A percentile compares a stretch with the other conserved stretches of the same genome.
These are phyloP conservation scores for Dimorphilus gyrociliatus DNA, from an alignment of 2,888 invertebrate genomes.

Conservation along the genomic window DNA sequence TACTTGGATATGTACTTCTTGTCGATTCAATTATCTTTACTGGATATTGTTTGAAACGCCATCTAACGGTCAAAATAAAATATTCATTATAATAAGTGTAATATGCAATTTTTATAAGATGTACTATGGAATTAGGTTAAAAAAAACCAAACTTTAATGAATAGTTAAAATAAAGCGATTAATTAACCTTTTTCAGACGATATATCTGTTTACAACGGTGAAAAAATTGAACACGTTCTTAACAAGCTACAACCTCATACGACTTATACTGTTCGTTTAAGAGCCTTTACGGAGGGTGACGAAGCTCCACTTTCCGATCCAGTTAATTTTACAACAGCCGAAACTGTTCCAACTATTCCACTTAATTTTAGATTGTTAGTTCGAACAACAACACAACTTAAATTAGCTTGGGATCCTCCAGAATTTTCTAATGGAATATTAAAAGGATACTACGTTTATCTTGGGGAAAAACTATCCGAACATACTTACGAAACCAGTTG, in stretches of 20 bases:
- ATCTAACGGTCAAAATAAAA: too few relatives aligned
- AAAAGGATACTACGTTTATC: conserved; percentile 28
- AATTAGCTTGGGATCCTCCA: conserved; percentile 34
- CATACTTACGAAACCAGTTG: conserved; percentile 19
- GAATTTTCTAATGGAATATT: conserved; percentile 19
- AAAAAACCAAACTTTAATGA: too few relatives aligned
- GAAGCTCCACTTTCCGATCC: conserved; percentile 26
- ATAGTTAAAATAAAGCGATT: too few relatives aligned
- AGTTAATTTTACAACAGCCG: conserved; percentile 20
- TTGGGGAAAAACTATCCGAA: conserved; percentile 22
- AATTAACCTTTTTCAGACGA: conserved; percentile 13
- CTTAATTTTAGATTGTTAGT: conserved; percentile 23
- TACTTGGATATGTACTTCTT: too few relatives aligned
- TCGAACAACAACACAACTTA: conserved; percentile 30
- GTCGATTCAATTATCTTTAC: too few relatives aligned
- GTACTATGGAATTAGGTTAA: too few relatives aligned
- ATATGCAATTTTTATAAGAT: too few relatives aligned
- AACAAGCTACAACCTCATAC: conserved; percentile 18
- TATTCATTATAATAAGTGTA: too few relatives aligned
- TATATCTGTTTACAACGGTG: conserved; percentile 24
- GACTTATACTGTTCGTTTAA: conserved; percentile 20
- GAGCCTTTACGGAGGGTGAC: conserved; percentile 28
- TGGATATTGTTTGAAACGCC: too few relatives aligned
- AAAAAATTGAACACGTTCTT: conserved; percentile 16
- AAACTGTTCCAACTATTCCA: conserved; percentile 27